A percentile compares a stretch with the other conserved stretches of the same genome.
These are phyloP conservation scores for Gambusia holbrooki DNA, from an alignment of 2,113 vertebrate genomes.

Conservation along the genomic window DNA sequence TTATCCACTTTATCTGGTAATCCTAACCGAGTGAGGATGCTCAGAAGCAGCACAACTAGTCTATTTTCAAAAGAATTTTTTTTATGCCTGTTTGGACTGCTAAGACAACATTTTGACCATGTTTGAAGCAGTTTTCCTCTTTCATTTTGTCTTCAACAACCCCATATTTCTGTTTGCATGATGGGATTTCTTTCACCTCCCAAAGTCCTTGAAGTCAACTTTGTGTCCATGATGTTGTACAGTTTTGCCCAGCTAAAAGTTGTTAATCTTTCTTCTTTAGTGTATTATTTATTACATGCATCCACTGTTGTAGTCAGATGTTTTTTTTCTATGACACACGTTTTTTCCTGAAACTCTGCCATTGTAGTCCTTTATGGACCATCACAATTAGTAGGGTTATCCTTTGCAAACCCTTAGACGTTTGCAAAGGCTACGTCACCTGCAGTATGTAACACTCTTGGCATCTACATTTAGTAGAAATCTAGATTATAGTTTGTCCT, in stretches of 20 bases:
- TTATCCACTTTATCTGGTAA: slow-evolving; percentile 9
- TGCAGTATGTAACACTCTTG: not conserved
- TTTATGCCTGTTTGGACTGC: not conserved
- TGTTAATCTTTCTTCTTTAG: not conserved
- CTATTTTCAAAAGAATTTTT: not conserved
- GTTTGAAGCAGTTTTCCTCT: slow-evolving; percentile 8
- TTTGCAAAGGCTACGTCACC: not conserved
- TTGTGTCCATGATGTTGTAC: slow-evolving; percentile 73
- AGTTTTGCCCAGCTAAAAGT: slow-evolving; percentile 36
- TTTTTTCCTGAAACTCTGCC: not conserved
- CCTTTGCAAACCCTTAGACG: too few species aligned
- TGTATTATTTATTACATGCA: slow-evolving; percentile 70
- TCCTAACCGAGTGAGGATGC: not conserved
- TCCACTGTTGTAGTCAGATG: slow-evolving; percentile 69
- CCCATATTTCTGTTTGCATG: slow-evolving; percentile 85
- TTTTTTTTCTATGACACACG: not conserved
- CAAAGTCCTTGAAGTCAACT: slow-evolving; percentile 70
- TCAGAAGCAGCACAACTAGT: not conserved
- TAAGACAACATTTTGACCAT: too few species aligned
- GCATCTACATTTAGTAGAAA: not conserved
- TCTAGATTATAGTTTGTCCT: not conserved
- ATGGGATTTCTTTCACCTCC: slow-evolving; percentile 65
- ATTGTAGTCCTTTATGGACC: not conserved
- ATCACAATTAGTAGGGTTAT: not conserved
- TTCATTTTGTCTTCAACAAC: slow-evolving; percentile 76